These are phyloP conservation scores for Philotrypesis tridentata DNA, from an alignment of 1,140 invertebrate species.

Conservation along the genomic window DNA sequence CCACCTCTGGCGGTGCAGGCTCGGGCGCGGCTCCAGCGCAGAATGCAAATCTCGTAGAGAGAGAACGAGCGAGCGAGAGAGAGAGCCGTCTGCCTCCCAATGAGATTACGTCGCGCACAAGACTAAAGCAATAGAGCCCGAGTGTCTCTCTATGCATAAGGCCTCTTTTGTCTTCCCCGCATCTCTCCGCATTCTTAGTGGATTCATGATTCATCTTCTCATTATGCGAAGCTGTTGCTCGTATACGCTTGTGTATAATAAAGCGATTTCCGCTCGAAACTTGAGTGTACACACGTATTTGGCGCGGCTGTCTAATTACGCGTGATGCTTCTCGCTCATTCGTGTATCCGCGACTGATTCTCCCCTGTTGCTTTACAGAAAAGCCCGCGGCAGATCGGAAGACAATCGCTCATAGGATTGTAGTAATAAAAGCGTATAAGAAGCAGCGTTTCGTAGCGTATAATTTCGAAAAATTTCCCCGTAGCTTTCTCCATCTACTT, in stretches of 20 bases:
- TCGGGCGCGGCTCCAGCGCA: neutral
- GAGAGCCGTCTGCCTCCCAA: constrained; percentile 24
- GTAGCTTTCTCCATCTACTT: neutral
- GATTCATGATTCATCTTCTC: constrained; percentile 20
- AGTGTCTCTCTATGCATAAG: neutral
- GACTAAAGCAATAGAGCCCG: constrained; percentile 4
- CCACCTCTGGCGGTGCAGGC: neutral
- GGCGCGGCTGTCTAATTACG: too few relatives aligned
- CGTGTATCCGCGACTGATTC: too few relatives aligned
- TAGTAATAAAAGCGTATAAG: too few relatives aligned
- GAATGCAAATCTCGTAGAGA: constrained; percentile 16
- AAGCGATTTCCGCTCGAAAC: neutral
- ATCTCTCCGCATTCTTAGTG: neutral
- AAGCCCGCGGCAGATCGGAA: too few relatives aligned
- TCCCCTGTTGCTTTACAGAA: too few relatives aligned
- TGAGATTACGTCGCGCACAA: constrained; percentile 10
- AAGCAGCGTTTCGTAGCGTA: too few relatives aligned
- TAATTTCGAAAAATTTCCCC: neutral
- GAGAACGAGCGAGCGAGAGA: neutral
- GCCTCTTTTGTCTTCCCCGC: neutral
- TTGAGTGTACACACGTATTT: too few relatives aligned
- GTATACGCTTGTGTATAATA: neutral
- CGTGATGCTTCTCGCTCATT: too few relatives aligned
- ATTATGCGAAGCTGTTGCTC: neutral
- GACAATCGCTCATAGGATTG: too few relatives aligned